Evolutionary conservation across 2,113 vertebrate genomes (phyloP), one percentile per base, ranked within the genome.

Genomic region (Hoplias malabaricus): DNA sequence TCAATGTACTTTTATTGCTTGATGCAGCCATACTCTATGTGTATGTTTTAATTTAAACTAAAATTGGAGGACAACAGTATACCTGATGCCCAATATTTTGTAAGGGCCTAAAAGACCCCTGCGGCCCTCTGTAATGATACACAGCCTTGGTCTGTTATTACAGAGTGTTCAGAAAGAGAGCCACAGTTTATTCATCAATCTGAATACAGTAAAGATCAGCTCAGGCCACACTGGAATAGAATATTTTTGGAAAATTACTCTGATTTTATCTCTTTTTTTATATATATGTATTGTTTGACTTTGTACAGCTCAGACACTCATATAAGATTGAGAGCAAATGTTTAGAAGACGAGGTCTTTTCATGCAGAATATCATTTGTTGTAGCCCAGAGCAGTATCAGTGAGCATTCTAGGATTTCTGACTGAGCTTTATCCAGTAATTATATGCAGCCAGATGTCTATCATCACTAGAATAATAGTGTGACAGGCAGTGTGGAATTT

Each of bases 61-160:
- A 80, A 74, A 75, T 72, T 61, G 68, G 72, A 43, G 78, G 72
- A 86, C 59, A 82, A 79, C 78, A 86, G 36, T 77, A 76, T 75
- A 69, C 3, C n/a, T 46, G 4, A 25, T 69, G 16, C 70, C 43
- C 56, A 34, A 48, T 42, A 62, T 68, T 48, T 29, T 61, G 38
- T 25, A 40, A 78, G 66, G 69, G 88, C 88, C 85, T 90, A 89
- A 90, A 91, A 89, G 87, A 86, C 83, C 82, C 19, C 81, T 88
- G 89, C 87, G 87, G 89, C 80, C 68, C 46, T 66, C 87, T 88
- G 84, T 75, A 79, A 82, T 82, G 86, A 89, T 79, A 82, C 57
- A 79, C 75, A 68, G 62, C 8, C 73, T 12, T 36, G 80, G 80
- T 88, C 87, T 93, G 83, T 93, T 92, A 91, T 91, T 84, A 81